A percentile compares a stretch with the other conserved stretches of the same genome.
These are phyloP conservation scores for Hydrozoanthus gracilis DNA, from an alignment of 92 coral and sea anemone genomes.

Conservation along the genomic window DNA sequence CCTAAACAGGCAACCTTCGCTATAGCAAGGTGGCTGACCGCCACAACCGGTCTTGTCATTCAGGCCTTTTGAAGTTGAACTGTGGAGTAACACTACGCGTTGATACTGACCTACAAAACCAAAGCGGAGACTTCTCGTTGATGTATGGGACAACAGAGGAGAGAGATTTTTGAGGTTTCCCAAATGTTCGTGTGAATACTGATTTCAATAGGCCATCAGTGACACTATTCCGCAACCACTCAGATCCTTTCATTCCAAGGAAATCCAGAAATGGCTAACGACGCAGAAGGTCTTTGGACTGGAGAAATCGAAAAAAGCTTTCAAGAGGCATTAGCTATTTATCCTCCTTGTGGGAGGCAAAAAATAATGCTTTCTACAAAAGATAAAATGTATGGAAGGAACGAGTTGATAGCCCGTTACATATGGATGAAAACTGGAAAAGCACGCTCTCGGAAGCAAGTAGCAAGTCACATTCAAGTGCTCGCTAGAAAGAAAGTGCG, in stretches of 20 bases:
- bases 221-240: background rate
- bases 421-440: conserved; percentile 98
- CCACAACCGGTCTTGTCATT: too few species aligned
- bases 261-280: conserved; percentile 51
- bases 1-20: too few species aligned
- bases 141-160: conserved; percentile 8
- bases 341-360: conserved; percentile 99
- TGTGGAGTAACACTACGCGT: background rate
- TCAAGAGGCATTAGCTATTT: conserved; percentile 98
- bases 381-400: conserved; percentile 99
- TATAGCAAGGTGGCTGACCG: too few species aligned
- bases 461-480: conserved; percentile 99
- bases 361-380: conserved; percentile 98
- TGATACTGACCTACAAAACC: background rate
- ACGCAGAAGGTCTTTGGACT: conserved; percentile 96
- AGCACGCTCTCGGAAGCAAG: conserved; percentile 97
- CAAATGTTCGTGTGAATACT: background rate
- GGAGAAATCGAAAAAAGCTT: conserved; percentile 98
- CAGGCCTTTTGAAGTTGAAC: too few species aligned
- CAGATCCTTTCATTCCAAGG: background rate
- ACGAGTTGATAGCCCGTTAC: conserved; percentile 95
- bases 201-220: background rate
- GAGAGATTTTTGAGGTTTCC: background rate
- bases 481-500: conserved; percentile 96
- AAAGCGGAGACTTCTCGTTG: background rate